Evolutionary conservation across 1,140 invertebrate genomes (phyloP).

Genomic region (Drosophila leontia): DNA sequence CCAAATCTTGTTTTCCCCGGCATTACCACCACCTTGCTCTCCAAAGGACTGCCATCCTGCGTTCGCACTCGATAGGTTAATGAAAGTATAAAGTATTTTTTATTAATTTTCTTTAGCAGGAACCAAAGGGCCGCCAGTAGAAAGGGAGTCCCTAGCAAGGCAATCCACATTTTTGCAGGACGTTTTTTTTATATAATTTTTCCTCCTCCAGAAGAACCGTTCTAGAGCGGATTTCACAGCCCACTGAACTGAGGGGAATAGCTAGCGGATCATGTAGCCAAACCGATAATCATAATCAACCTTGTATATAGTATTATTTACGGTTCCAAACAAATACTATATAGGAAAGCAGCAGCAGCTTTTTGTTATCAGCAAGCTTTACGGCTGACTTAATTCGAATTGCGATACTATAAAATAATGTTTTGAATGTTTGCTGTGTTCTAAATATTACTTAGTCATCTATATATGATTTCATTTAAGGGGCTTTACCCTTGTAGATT

Average conservation of each 20-base stretch:
- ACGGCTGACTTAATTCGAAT: constrained; percentile 4
- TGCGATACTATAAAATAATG: not conserved
- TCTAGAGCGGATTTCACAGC: constrained; percentile 13
- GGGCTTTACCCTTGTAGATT: not conserved
- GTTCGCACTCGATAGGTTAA: constrained; percentile 52
- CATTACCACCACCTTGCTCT: constrained; percentile 51
- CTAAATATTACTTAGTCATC: not conserved
- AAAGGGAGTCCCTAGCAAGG: constrained; percentile 20
- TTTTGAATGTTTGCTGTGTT: not conserved
- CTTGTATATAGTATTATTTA: constrained; percentile 18
- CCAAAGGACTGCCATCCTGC: constrained; percentile 61
- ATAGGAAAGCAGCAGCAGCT: constrained; percentile 10
- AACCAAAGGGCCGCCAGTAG: constrained; percentile 32
- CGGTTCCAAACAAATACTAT: constrained; percentile 7
- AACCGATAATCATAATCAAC: constrained; percentile 41
- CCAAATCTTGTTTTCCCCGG: constrained; percentile 70
- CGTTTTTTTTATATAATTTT: not conserved
- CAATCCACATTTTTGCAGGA: constrained; percentile 27
- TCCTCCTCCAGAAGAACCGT: not conserved
- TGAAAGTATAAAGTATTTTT: constrained; percentile 58
- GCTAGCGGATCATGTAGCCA: constrained; percentile 12
- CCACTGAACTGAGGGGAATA: constrained; percentile 18
- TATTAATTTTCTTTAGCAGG: constrained; percentile 46
- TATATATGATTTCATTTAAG: not conserved
- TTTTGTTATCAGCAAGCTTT: constrained; percentile 33